phyloP scores from a whole-genome alignment of 2,888 invertebrate species.

The Ectobius pallidus region DNA sequence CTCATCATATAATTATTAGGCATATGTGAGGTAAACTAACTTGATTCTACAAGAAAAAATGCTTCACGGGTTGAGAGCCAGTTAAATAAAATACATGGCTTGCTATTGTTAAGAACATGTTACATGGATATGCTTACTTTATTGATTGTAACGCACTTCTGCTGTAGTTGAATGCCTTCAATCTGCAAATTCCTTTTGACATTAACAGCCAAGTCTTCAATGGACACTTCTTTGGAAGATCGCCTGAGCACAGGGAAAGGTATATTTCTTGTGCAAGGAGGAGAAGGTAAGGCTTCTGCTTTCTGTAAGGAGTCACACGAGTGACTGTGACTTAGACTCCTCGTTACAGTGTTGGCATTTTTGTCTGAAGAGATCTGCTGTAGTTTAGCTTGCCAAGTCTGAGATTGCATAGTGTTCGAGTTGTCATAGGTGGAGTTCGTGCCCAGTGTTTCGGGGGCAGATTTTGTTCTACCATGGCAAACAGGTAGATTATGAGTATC shows the following conservation, averaged over 20 bases:
- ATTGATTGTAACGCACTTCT: constrained; percentile 48
- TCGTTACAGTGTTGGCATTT: constrained; percentile 33
- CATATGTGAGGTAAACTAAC: too few relatives aligned
- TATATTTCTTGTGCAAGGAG: constrained; percentile 12
- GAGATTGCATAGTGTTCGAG: constrained; percentile 1
- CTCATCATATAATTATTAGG: too few relatives aligned
- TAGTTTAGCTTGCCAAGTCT: constrained; percentile 18
- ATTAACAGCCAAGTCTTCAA: constrained; percentile 19
- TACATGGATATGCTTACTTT: constrained; percentile 45
- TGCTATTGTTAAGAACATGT: neutral
- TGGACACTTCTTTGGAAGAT: constrained; percentile 11
- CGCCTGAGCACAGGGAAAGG: constrained; percentile 21
- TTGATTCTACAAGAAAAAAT: too few relatives aligned
- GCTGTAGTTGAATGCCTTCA: constrained; percentile 44
- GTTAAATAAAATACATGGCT: too few relatives aligned
- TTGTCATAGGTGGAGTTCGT: neutral
- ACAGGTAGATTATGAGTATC: constrained; percentile 39
- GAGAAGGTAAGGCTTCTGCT: neutral
- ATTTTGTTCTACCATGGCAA: constrained; percentile 44
- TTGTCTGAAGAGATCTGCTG: constrained; percentile 31
- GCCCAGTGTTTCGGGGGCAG: neutral
- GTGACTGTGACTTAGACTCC: constrained; percentile 27
- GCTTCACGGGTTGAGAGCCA: too few relatives aligned
- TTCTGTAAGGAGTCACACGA: constrained; percentile 36
- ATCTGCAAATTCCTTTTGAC: constrained; percentile 33